A percentile compares a stretch with the other conserved stretches of the same genome.
Conservation (phyloP, 1,140 invertebrate species). For the Aphaenogaster floridana region DNA sequence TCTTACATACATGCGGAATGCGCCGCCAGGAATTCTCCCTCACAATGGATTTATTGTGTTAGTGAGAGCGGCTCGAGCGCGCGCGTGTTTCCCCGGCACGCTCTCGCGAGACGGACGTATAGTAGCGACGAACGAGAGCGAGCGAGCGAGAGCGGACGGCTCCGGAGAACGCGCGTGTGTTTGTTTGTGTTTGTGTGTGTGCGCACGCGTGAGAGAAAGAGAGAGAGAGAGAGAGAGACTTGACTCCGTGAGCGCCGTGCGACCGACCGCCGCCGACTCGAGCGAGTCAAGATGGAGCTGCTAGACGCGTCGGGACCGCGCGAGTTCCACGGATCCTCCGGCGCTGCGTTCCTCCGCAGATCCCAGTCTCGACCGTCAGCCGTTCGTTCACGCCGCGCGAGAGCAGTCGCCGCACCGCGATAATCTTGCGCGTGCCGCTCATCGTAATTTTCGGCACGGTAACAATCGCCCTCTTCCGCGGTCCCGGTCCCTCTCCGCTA, state of each 20-base stretch:
- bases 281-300: slow-evolving; percentile 75
- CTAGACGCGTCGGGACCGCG: slow-evolving; percentile 68
- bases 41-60: slow-evolving; percentile 85
- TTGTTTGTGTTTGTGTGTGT: neutral
- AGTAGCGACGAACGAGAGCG: too few species aligned
- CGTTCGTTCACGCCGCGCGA: slow-evolving; percentile 21
- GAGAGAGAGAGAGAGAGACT: slow-evolving; percentile 12
- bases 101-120: slow-evolving; percentile 28
- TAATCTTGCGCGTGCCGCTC: neutral
- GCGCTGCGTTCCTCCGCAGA: slow-evolving; percentile 51
- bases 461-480: neutral
- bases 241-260: slow-evolving; percentile 62
- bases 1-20: slow-evolving; percentile 78
- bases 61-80: slow-evolving; percentile 76
- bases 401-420: neutral
- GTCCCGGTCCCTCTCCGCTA: neutral
- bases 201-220: neutral
- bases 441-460: neutral
- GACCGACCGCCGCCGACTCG: slow-evolving; percentile 27
- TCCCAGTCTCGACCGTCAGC: neutral
- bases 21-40: slow-evolving; percentile 81
- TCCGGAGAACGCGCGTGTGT: slow-evolving; percentile 58
- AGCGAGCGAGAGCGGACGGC: slow-evolving; percentile 42
- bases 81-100: slow-evolving; percentile 43
- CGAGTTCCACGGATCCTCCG: slow-evolving; percentile 66